Percentiles rank a stretch among this genome's conserved stretches.
phyloP scores from a whole-genome alignment of 2,113 vertebrate genomes.

The Ivindomyrus marchei region DNA sequence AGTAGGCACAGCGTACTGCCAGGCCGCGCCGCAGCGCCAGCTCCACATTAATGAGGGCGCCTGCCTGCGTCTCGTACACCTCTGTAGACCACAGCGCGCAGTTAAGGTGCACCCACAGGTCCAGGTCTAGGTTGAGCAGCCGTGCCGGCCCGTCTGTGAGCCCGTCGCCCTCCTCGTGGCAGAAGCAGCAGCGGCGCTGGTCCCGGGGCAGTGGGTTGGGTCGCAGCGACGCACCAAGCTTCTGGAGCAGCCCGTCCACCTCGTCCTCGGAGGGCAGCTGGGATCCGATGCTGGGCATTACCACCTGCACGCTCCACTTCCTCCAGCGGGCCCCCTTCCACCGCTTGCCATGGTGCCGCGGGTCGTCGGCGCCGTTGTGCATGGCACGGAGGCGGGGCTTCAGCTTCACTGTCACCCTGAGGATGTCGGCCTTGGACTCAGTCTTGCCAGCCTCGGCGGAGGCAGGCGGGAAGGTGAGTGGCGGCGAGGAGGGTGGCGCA shows the following conservation, averaged over 20 bases:
- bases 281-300: slow-evolving; percentile 66
- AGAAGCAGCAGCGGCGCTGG: slow-evolving; percentile 88
- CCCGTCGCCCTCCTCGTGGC: slow-evolving; percentile 86
- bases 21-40: slow-evolving; percentile 81
- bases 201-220: slow-evolving; percentile 79
- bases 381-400: slow-evolving; percentile 78
- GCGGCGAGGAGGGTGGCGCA: slow-evolving; percentile 48
- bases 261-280: slow-evolving; percentile 75
- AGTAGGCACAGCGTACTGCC: slow-evolving; percentile 82
- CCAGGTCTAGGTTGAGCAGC: slow-evolving; percentile 92
- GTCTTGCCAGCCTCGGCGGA: slow-evolving; percentile 55
- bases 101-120: slow-evolving; percentile 92
- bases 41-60: slow-evolving; percentile 94
- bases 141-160: slow-evolving; percentile 84
- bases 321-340: slow-evolving; percentile 82
- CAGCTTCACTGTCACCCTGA: slow-evolving; percentile 92
- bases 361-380: slow-evolving; percentile 62
- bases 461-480: slow-evolving; percentile 67
- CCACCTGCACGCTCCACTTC: slow-evolving; percentile 82
- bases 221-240: slow-evolving; percentile 74
- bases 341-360: slow-evolving; percentile 58
- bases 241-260: slow-evolving; percentile 74
- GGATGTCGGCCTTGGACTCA: slow-evolving; percentile 64
- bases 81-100: slow-evolving; percentile 87
- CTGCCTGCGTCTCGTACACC: slow-evolving; percentile 97